Percentiles rank a stretch among this genome's conserved stretches.
phyloP scores from a whole-genome alignment of 2,113 vertebrate genomes.

The Lepus europaeus region DNA sequence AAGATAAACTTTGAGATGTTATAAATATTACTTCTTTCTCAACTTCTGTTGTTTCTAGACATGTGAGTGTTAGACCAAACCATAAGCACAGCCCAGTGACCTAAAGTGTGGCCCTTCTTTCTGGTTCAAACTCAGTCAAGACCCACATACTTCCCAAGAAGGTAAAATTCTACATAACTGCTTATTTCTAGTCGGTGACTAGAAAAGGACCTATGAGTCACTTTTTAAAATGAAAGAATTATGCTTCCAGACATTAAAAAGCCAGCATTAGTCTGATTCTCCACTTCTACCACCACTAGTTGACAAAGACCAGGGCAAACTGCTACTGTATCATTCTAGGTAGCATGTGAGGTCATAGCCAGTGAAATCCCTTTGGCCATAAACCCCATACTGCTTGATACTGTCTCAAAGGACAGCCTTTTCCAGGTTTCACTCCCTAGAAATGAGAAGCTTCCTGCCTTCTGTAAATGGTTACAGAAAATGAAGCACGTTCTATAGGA shows the following conservation, averaged over 20 bases:
- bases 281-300: background rate
- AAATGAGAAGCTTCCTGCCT: constrained; percentile 26
- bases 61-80: background rate
- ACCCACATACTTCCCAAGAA: background rate
- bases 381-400: background rate
- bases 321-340: background rate
- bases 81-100: background rate
- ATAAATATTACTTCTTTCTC: constrained; percentile 28
- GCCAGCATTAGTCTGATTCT: background rate
- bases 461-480: background rate
- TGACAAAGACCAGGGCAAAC: background rate
- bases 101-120: background rate
- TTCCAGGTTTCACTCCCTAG: background rate
- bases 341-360: background rate
- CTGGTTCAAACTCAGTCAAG: background rate
- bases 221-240: constrained; percentile 1
- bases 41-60: background rate
- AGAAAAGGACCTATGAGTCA: background rate
- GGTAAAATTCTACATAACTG: background rate
- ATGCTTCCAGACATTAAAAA: background rate
- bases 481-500: background rate
- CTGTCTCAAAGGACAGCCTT: background rate
- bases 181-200: background rate
- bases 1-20: background rate
- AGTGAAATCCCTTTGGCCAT: background rate